phyloP scores from a whole-genome alignment of 2,797 vertebrate genomes.

The Typhlichthys subterraneus region DNA sequence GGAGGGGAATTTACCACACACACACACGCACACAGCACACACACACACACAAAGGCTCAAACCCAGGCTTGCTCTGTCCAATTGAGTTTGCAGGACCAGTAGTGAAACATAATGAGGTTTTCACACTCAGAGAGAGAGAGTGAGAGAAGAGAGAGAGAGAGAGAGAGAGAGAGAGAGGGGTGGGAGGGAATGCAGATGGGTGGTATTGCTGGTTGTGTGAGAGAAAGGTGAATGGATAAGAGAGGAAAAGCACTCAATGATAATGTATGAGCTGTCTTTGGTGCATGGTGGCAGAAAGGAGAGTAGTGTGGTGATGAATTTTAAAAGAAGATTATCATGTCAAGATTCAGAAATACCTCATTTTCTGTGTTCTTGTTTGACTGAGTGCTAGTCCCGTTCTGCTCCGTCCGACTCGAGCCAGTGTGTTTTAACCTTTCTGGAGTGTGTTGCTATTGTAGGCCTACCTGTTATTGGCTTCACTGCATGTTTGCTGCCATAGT shows the following conservation, averaged over 20 bases:
- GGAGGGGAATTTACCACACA: conserved; percentile 10
- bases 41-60: conserved; percentile 24
- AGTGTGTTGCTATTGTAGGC: too few species aligned
- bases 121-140: conserved; percentile 45
- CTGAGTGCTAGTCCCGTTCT: conserved; percentile 23
- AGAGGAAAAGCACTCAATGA: conserved; percentile 68
- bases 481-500: too few species aligned
- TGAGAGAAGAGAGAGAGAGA: conserved; percentile 4
- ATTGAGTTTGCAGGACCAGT: conserved; percentile 68
- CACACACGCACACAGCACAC: conserved; percentile 1
- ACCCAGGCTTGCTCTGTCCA: conserved; percentile 54
- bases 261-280: conserved; percentile 76
- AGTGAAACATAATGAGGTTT: conserved; percentile 73
- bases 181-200: conserved; percentile 3
- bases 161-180: conserved; percentile 24
- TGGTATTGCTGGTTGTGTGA: conserved; percentile 45
- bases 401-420: background rate
- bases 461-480: too few species aligned
- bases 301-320: conserved; percentile 73
- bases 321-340: conserved; percentile 82
- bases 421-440: background rate
- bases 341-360: conserved; percentile 73
- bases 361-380: conserved; percentile 39
- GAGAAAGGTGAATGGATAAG: conserved; percentile 43
- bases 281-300: conserved; percentile 44